phyloP scores from a whole-genome alignment of 2,797 vertebrate species.

The Cephalopachus bancanus region DNA sequence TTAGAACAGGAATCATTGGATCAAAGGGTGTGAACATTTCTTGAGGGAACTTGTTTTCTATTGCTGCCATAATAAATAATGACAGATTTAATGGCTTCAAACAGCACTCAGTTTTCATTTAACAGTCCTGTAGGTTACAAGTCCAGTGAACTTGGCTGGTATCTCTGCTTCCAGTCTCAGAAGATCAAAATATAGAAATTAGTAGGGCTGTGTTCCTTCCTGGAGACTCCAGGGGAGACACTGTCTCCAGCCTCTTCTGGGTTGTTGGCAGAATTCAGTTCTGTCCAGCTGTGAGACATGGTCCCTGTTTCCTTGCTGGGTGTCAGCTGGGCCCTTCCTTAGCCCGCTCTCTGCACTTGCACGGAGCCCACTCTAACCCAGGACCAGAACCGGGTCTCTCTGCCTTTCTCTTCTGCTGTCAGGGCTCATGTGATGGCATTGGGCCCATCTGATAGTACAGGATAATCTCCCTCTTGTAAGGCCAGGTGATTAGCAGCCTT shows the following conservation, averaged over 20 bases:
- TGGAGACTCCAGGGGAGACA: not conserved
- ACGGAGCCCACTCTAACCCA: accelerated
- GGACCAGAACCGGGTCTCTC: not conserved
- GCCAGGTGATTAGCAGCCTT: not conserved
- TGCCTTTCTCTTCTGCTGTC: not conserved
- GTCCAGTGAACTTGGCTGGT: not conserved
- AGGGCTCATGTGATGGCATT: not conserved
- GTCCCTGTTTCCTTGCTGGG: not conserved
- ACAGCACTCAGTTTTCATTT: not conserved
- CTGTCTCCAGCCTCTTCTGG: not conserved
- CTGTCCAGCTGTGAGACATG: not conserved
- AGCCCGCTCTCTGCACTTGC: not conserved
- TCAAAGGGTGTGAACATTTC: not conserved
- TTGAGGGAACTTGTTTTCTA: not conserved
- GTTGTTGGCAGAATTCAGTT: not conserved
- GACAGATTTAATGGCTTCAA: not conserved
- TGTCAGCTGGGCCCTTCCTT: not conserved
- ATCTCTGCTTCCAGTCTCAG: slow-evolving; percentile 23
- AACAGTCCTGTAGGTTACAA: slow-evolving; percentile 12
- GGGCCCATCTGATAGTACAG: not conserved
- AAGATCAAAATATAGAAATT: not conserved
- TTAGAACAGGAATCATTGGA: not conserved
- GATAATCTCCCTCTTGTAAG: not conserved
- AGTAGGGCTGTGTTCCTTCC: not conserved
- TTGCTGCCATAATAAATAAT: not conserved